Evolutionary conservation across 2,797 vertebrate species (phyloP).

Genomic region (Ataeniobius toweri): DNA sequence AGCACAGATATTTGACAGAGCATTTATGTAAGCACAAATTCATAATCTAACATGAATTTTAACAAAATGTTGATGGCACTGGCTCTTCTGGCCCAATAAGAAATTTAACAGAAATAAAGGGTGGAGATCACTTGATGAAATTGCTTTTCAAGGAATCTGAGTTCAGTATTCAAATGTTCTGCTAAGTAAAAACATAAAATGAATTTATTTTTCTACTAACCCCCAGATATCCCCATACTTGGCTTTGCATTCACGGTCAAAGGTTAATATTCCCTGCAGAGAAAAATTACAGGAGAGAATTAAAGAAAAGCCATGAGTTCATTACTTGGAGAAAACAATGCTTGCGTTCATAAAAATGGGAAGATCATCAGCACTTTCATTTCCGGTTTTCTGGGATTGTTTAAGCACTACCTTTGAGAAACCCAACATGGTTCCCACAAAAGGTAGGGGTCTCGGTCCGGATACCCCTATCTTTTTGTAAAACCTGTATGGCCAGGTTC

Average conservation of each 20-base stretch:
- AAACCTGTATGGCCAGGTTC: conserved; percentile 65
- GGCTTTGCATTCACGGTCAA: conserved; percentile 64
- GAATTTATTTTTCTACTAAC: conserved; percentile 61
- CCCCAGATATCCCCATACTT: conserved; percentile 81
- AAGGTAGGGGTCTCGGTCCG: conserved; percentile 76
- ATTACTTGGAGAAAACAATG: not conserved
- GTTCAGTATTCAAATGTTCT: not conserved
- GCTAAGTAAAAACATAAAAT: not conserved
- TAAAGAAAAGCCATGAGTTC: not conserved
- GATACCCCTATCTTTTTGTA: conserved; percentile 73
- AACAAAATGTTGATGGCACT: not conserved
- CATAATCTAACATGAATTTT: not conserved
- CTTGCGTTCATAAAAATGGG: not conserved
- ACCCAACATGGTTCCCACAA: conserved; percentile 60
- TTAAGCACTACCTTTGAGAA: conserved; percentile 38
- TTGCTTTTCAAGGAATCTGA: not conserved
- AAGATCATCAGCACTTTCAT: not conserved
- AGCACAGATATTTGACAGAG: no score
- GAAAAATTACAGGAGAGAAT: not conserved
- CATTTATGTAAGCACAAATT: not conserved
- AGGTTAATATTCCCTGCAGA: conserved; percentile 56
- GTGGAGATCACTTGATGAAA: not conserved
- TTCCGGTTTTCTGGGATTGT: not conserved
- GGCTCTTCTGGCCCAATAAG: not conserved
- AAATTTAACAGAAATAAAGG: not conserved